Conservation (phyloP, 2,797 vertebrate species). For the Pangasius larnaudii region DNA sequence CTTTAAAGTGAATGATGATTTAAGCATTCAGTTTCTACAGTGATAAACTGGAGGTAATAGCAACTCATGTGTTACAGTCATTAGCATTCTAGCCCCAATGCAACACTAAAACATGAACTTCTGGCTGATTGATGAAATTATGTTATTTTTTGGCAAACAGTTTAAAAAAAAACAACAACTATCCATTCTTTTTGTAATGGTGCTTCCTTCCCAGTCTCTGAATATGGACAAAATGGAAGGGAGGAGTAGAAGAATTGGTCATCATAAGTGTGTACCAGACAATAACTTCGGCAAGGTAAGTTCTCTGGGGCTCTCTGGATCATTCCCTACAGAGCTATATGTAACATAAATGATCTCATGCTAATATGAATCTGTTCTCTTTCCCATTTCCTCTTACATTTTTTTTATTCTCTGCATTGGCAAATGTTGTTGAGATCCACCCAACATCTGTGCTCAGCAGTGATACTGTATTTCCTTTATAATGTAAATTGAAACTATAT, state of each 20-base stretch:
- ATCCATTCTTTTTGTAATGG: background rate
- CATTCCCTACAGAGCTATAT: background rate
- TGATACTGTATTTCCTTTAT: background rate
- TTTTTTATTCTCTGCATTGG: slow-evolving; percentile 12
- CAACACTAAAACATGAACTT: background rate
- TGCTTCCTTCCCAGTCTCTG: slow-evolving; percentile 46
- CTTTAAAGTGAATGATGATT: background rate
- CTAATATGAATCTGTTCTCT: slow-evolving; percentile 2
- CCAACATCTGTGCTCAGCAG: slow-evolving; percentile 42
- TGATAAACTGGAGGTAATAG: background rate
- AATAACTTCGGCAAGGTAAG: slow-evolving; percentile 65
- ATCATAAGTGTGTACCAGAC: slow-evolving; percentile 61
- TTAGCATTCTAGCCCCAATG: background rate
- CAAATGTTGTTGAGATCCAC: slow-evolving; percentile 17
- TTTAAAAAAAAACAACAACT: no score
- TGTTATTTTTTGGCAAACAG: background rate
- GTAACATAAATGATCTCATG: slow-evolving; percentile 19
- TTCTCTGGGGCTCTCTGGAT: background rate
- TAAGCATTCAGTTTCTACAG: background rate
- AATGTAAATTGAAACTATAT: background rate
- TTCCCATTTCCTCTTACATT: background rate
- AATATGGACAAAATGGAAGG: slow-evolving; percentile 54
- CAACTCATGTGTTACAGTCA: background rate
- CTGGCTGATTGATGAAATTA: background rate
- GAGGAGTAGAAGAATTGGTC: slow-evolving; percentile 52